Evolutionary conservation across 2,888 invertebrate species (phyloP), one percentile per base, ranked within the genome.

Genomic region (Acheta domesticus): DNA sequence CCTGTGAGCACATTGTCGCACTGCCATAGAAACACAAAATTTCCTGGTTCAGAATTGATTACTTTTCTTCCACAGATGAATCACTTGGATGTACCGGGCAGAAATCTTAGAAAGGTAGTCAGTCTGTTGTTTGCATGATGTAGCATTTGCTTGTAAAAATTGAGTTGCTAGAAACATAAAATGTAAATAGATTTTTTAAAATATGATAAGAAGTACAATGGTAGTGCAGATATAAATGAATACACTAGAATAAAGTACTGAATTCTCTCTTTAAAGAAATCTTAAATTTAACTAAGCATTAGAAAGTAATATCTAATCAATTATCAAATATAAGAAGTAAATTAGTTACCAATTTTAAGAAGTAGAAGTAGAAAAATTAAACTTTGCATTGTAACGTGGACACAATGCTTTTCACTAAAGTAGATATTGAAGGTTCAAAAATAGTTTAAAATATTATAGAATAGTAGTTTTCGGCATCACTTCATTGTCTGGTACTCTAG

Each of bases 31-130:
- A 23, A 21, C 36, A 75, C 48, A 36, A 77, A n/a, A 23, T 48
- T 77, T 77, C 21, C 23, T 21, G 62, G 21, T 77, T 79, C 36
- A 75, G 77, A 78, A 75, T 75, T 20, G 50, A 78, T 81, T 49
- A 80, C 81, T 84, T 81, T n/a, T 82, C 49, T 81, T 80, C 80
- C 80, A 81, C 84, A 85, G 84, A 84, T 84, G 83, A 84, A 84
- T 83, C 84, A 85, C 82, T 84, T 85, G 84, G 84, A 85, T 83
- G 84, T 85, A 75, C 85, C 85, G 79, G 85, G 84, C 82, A 83
- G 85, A 84, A 85, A 85, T 81, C 84, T 84, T 83, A 84, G 84
- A 83, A 85, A 85, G 85, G 85, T 85, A 84, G 83, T 79, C 75
- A 36, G 50, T 76, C 75, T 21, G 23, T 77, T 74, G 21, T 49